phyloP scores from a whole-genome alignment of 1,140 invertebrate species.

The Triops longicaudatus region DNA sequence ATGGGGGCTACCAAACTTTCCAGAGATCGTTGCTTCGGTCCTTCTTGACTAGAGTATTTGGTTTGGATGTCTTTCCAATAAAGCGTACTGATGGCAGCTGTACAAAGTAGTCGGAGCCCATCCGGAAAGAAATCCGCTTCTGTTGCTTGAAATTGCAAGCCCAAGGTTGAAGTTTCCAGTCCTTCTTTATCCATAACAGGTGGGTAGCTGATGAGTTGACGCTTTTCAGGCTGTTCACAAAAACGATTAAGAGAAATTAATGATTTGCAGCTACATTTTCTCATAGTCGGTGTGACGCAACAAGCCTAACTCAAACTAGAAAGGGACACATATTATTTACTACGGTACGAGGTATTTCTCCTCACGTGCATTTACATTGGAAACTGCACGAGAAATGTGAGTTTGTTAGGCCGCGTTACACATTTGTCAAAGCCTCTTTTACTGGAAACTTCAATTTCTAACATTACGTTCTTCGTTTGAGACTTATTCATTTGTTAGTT shows the following conservation, averaged over 20 bases:
- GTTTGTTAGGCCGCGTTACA: too few species aligned
- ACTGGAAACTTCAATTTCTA: too few species aligned
- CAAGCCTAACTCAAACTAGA: too few species aligned
- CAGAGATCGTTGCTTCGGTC: background rate
- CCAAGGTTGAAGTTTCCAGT: background rate
- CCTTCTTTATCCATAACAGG: background rate
- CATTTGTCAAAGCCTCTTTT: too few species aligned
- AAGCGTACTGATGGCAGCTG: slow-evolving; percentile 1
- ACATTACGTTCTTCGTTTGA: too few species aligned
- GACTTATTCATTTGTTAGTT: too few species aligned
- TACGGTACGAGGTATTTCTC: too few species aligned
- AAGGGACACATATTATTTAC: too few species aligned
- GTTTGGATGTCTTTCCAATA: background rate
- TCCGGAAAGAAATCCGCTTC: background rate
- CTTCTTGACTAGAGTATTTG: slow-evolving; percentile 12
- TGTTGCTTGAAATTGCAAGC: background rate
- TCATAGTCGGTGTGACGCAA: background rate
- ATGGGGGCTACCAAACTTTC: background rate
- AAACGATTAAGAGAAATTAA: background rate
- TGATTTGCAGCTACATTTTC: background rate
- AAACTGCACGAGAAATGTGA: too few species aligned
- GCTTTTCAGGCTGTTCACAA: background rate
- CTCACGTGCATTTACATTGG: too few species aligned
- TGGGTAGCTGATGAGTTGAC: background rate
- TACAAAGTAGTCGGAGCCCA: background rate